phyloP scores from a whole-genome alignment of 2,113 vertebrate species.

The Desmodus rotundus region DNA sequence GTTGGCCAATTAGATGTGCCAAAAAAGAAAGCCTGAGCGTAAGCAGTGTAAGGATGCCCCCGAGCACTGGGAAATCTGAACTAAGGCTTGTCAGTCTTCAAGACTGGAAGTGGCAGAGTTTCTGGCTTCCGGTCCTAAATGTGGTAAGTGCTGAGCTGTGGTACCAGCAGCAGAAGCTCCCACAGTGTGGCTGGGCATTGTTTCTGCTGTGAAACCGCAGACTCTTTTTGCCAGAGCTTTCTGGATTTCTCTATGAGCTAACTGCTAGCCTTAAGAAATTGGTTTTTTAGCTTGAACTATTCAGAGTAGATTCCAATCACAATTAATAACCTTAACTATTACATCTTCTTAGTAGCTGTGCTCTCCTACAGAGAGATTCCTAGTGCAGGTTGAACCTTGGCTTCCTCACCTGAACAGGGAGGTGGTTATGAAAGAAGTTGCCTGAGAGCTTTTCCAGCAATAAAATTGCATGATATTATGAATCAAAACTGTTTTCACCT shows the following conservation, averaged over 20 bases:
- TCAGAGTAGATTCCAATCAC: background rate
- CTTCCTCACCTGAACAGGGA: background rate
- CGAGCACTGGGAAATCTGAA: background rate
- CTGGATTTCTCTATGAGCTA: background rate
- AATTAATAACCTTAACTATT: background rate
- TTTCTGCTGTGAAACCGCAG: background rate
- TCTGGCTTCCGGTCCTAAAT: background rate
- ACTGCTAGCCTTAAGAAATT: background rate
- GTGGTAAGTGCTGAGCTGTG: background rate
- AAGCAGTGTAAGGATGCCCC: background rate
- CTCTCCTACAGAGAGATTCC: background rate
- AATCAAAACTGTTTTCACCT: background rate
- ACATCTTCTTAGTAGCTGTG: background rate
- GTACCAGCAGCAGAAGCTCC: background rate
- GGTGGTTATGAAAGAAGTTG: background rate
- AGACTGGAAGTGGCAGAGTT: background rate
- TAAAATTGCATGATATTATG: background rate
- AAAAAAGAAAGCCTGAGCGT: background rate
- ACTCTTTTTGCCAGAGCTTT: background rate
- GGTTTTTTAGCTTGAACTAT: background rate
- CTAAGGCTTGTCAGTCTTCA: background rate
- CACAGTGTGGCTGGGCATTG: rapidly evolving
- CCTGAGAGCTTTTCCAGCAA: background rate
- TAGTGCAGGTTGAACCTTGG: background rate
- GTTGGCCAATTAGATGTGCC: background rate